Conservation (phyloP, 2,113 vertebrate genomes). For the Neotragus moschatus region DNA sequence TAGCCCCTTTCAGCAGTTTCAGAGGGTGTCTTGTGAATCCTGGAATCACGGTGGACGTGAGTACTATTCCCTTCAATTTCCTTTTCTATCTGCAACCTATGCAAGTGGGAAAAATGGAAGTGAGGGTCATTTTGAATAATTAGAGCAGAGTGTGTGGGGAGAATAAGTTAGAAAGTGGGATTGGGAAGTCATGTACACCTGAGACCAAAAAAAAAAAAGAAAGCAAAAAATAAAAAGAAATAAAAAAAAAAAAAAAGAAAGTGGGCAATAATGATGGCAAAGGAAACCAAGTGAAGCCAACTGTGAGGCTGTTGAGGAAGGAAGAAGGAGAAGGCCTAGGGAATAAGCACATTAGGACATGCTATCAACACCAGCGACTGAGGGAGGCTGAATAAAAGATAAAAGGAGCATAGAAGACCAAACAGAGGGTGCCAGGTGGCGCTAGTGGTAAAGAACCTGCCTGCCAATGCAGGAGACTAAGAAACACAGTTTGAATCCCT, state of each 20-base stretch:
- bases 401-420: background rate
- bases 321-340: background rate
- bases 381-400: background rate
- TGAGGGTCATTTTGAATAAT: conserved; percentile 43
- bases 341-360: background rate
- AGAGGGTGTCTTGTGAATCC: background rate
- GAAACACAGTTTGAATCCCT: background rate
- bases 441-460: background rate
- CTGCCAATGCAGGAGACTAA: background rate
- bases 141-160: background rate
- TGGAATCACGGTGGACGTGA: background rate
- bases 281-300: background rate
- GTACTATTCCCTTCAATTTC: conserved; percentile 31
- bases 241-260: no score
- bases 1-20: background rate
- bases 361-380: background rate
- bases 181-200: no score
- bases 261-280: background rate
- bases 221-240: no score
- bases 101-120: conserved; percentile 31
- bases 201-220: no score
- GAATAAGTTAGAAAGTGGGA: conserved; percentile 18
- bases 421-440: background rate
- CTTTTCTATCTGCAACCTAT: conserved; percentile 23
- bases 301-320: background rate